Base-by-base conservation (phyloP, 2,888 invertebrate genomes). In the Empis stercorea region DNA sequence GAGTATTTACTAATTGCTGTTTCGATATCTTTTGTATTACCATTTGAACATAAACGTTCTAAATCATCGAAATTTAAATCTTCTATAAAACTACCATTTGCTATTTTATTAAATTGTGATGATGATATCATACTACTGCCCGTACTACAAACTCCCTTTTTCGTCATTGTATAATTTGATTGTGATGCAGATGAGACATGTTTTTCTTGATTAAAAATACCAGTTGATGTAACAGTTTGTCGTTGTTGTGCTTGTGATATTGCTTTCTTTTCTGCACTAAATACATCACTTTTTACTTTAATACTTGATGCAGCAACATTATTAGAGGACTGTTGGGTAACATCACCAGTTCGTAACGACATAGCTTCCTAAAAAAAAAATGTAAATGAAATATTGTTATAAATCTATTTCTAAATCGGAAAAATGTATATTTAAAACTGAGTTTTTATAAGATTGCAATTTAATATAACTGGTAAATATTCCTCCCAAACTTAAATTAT, bases 281-380 rank as follows among this genome's bases (percentile, higher is more conserved):
- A 91, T 37, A 82, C 82, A 60, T 87, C 88, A 44, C 88, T 87
- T 55, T 87, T 86, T 47, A 92, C 74, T 68, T 87, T 84, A 72
- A 88, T 84, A 63, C 84, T 84, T 38, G 86, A 79, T 41, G 87
- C 84, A 48, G 86, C 83, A 71, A 88, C 80, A 65, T 86, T 87
- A 64, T 87, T 86, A 56, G 82, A 84, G 65, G 89, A 87, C 65
- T 89, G 86, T 54, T 88, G 87, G 46, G 84, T 80, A 46, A 88
- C 73, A 64, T 91, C 91, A 47, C 86, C 87, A 46, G 87, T 79
- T 68, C 85, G 87, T 55, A 92, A 68, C 45, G 84, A 84, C 60
- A 86, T 78, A 58, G 86, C 86, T 71, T 88, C 87, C 88, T 91
- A 73, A 2, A 71, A 72, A 36, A 57, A 49, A 47, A 54, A 55